Evolutionary conservation across 2,888 invertebrate species (phyloP).

Genomic region (Hybos culiciformis): DNA sequence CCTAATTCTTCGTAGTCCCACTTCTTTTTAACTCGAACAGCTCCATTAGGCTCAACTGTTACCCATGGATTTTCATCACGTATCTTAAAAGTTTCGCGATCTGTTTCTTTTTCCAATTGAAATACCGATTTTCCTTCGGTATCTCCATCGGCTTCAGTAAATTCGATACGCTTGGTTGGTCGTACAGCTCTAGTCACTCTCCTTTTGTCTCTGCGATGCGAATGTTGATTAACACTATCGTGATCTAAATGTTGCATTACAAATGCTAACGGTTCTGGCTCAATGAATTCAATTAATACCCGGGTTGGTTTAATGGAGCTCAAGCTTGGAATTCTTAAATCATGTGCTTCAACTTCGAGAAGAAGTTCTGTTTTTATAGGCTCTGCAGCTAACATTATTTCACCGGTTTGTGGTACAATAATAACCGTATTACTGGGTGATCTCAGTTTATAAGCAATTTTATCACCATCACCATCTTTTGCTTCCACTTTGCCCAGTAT

Average conservation of each 20-base stretch:
- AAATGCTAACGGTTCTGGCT: constrained; percentile 43
- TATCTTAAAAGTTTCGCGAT: constrained; percentile 84
- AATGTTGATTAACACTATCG: constrained; percentile 35
- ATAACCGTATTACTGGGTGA: constrained; percentile 71
- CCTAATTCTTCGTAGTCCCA: constrained; percentile 94
- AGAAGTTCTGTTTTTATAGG: constrained; percentile 51
- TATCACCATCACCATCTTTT: constrained; percentile 81
- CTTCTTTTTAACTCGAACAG: constrained; percentile 87
- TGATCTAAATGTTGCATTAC: constrained; percentile 43
- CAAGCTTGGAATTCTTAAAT: constrained; percentile 59
- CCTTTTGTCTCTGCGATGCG: constrained; percentile 56
- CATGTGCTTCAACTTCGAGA: constrained; percentile 69
- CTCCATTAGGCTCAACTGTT: constrained; percentile 79
- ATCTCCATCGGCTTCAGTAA: constrained; percentile 81
- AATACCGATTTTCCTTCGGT: constrained; percentile 79
- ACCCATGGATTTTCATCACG: constrained; percentile 91
- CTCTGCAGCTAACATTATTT: constrained; percentile 68
- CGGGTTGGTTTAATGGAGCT: constrained; percentile 57
- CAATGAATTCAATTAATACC: constrained; percentile 60
- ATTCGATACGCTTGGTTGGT: constrained; percentile 86
- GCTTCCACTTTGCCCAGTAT: constrained; percentile 77
- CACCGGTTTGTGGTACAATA: constrained; percentile 86
- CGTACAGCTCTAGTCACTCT: constrained; percentile 81
- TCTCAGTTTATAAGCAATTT: constrained; percentile 71
- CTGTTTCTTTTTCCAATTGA: constrained; percentile 80